Evolutionary conservation across 2,888 invertebrate species (phyloP), one percentile per base, ranked within the genome.

Genomic region (Serripes groenlandicus): DNA sequence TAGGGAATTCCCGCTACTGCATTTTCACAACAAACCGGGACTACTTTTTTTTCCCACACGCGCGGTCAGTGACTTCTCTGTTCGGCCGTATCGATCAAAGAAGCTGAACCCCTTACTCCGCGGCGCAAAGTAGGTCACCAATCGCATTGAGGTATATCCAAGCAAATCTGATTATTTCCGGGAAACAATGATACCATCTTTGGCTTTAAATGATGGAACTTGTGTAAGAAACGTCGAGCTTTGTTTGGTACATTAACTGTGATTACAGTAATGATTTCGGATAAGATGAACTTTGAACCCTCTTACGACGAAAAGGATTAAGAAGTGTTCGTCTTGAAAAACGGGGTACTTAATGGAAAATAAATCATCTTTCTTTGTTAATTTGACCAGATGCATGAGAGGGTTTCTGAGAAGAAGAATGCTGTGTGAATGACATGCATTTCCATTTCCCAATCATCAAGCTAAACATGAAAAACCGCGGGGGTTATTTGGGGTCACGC

Each of bases 1-100:
- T 42, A n/a, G 62, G 34, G 66, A 42, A 34, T 66, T 66, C 66
- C 66, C 66, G 42, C 66, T 35, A 42, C 66, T 66, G 42, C 66
- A 66, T 42, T 66, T 66, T 66, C 66, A 66, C 35, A 66, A 66
- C 66, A 66, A 66, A 66, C 66, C 66, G 66, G 66, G 37, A 66
- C 66, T 66, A 66, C 35, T 66, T 66, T 64, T 66, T 42, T 37
- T n/a, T 3, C 62, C 21, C 34, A 23, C 62, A 30, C 32, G 32
- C 18, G 34, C 66, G 66, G 66, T 66, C 66, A 66, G 42, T 66
- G 66, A 66, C 66, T 66, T 66, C 26, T 66, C 66, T 9, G 23
- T 26, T 66, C 26, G 66, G 23, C 35, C 37, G 42, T 66, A 66
- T 66, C 66, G 66, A 66, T 66, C 66, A 42, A 66, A 42, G 35